Conservation (phyloP, 2,888 invertebrate species). For the Ligdia adustata region DNA sequence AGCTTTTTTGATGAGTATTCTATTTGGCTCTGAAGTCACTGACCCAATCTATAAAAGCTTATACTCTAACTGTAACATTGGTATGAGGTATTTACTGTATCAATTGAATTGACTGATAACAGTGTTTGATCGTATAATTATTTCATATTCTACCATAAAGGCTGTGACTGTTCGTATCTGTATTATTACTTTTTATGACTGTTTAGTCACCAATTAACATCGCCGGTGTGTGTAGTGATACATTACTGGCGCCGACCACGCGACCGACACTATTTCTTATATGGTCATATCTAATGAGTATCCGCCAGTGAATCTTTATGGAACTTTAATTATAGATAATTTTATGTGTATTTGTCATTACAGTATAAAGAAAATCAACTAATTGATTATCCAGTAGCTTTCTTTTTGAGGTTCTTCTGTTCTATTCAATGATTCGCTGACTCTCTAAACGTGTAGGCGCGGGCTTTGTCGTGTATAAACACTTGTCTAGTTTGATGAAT, state of each 20-base stretch:
- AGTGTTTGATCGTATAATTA: conserved; percentile 30
- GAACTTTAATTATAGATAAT: conserved; percentile 41
- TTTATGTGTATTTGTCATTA: conserved; percentile 26
- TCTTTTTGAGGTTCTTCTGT: conserved; percentile 5
- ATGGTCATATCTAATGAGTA: conserved; percentile 49
- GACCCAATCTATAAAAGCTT: conserved; percentile 27
- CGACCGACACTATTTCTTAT: conserved; percentile 47
- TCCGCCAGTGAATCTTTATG: conserved; percentile 38
- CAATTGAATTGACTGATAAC: not conserved
- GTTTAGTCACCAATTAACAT: conserved; percentile 44
- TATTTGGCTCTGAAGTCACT: conserved; percentile 40
- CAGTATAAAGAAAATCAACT: conserved; percentile 17
- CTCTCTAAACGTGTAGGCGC: not conserved
- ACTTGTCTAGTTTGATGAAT: not conserved
- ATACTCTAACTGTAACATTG: not conserved
- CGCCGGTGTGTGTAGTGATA: conserved; percentile 46
- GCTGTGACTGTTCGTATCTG: conserved; percentile 26
- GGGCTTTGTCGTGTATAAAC: not conserved
- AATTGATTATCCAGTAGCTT: conserved; percentile 9
- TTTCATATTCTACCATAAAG: conserved; percentile 12
- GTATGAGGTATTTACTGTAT: not conserved
- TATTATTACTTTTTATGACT: conserved; percentile 38
- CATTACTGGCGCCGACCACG: conserved; percentile 62
- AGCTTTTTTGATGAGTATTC: conserved; percentile 37
- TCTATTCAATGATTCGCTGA: conserved; percentile 5